These are phyloP conservation scores for Bunonema sp. DNA, from an alignment of 2,888 invertebrate species.

Conservation along the genomic window DNA sequence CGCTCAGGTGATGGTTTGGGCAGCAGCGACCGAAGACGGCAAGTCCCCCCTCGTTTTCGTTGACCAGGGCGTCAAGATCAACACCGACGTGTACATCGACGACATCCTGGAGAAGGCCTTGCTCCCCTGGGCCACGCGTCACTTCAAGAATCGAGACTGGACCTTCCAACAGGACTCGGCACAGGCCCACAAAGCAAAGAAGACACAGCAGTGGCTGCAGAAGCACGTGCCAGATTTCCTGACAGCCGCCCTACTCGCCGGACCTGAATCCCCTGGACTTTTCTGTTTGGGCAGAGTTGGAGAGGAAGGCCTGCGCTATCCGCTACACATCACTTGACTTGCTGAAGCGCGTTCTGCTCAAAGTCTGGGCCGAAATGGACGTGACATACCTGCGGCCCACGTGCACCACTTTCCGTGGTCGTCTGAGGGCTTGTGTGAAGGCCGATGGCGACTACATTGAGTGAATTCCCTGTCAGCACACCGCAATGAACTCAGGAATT, in stretches of 20 bases:
- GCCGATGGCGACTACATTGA: no score
- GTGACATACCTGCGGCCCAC: slow-evolving; percentile 1
- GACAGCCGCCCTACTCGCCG: slow-evolving; percentile 6
- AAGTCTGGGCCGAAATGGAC: slow-evolving; percentile 5
- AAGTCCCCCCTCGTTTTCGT: slow-evolving; percentile 10
- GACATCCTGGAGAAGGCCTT: slow-evolving; percentile 1
- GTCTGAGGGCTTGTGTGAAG: no score
- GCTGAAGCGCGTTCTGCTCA: slow-evolving; percentile 5
- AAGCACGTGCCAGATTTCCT: slow-evolving; percentile 4
- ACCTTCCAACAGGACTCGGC: slow-evolving; percentile 9
- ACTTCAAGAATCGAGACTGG: slow-evolving; percentile 3
- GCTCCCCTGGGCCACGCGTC: slow-evolving; percentile 1
- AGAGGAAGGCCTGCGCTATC: slow-evolving; percentile 5
- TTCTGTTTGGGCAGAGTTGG: no score
- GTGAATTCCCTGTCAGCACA: no score
- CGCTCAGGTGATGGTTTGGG: no score
- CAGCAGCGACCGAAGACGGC: no score
- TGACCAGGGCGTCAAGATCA: slow-evolving; percentile 8
- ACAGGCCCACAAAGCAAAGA: slow-evolving; percentile 6
- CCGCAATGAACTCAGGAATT: no score
- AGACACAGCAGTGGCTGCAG: slow-evolving; percentile 3
- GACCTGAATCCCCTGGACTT: slow-evolving; percentile 7
- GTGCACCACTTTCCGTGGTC: background rate
- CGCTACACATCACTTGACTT: slow-evolving; percentile 1
- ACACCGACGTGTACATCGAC: slow-evolving; percentile 2